Conservation (phyloP, 2,888 invertebrate genomes). For the Timema podura region DNA sequence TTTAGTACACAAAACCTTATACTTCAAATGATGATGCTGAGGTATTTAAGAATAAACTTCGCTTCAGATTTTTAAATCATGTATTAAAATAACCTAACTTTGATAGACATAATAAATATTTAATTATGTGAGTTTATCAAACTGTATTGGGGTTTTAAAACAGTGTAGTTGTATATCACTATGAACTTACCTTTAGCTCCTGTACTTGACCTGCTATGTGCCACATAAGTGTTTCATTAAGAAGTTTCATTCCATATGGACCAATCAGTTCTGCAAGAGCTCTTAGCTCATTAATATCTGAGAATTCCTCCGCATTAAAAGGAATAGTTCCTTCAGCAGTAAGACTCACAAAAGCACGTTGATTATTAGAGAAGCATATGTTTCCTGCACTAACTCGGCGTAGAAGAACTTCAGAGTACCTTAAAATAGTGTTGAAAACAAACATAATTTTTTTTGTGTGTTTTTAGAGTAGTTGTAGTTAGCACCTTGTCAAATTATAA, state of each 20-base stretch:
- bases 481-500: too few relatives aligned
- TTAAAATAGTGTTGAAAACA: constrained; percentile 32
- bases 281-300: constrained; percentile 90
- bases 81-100: too few relatives aligned
- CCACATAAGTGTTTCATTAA: constrained; percentile 97
- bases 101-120: too few relatives aligned
- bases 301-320: constrained; percentile 97
- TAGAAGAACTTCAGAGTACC: constrained; percentile 72
- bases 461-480: too few relatives aligned
- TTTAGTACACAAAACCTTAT: too few relatives aligned
- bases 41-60: too few relatives aligned
- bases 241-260: constrained; percentile 95
- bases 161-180: too few relatives aligned
- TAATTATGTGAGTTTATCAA: too few relatives aligned
- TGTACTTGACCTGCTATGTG: constrained; percentile 97
- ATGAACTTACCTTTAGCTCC: constrained; percentile 71
- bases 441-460: background rate
- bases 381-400: constrained; percentile 91
- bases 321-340: constrained; percentile 88
- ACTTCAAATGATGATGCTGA: too few relatives aligned
- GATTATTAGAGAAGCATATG: constrained; percentile 95
- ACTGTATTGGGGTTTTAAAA: too few relatives aligned
- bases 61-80: too few relatives aligned
- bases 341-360: constrained; percentile 93
- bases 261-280: constrained; percentile 95